Evolutionary conservation across 2,797 vertebrate species (phyloP).

Genomic region (Zenarchopterus dispar): DNA sequence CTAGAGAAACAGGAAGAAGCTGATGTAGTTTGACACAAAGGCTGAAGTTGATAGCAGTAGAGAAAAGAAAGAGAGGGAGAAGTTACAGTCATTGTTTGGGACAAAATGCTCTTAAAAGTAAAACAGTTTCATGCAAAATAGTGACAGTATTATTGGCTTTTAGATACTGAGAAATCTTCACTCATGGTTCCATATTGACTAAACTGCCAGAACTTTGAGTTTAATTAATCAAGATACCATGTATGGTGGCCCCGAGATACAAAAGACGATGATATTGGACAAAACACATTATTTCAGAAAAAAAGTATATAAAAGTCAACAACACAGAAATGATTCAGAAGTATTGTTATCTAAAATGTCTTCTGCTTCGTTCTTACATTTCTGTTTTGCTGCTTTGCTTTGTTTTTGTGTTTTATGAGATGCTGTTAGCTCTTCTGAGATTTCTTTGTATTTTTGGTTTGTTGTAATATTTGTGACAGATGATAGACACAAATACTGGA

Average conservation of each 20-base stretch:
- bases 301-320: not conserved
- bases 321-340: too few species aligned
- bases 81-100: slow-evolving; percentile 55
- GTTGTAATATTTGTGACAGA: not conserved
- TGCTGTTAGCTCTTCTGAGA: too few species aligned
- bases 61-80: slow-evolving; percentile 59
- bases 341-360: too few species aligned
- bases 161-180: slow-evolving; percentile 10
- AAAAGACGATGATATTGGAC: not conserved
- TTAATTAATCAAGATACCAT: slow-evolving; percentile 8
- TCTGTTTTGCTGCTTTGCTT: too few species aligned
- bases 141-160: slow-evolving; percentile 18
- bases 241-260: not conserved
- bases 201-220: not conserved
- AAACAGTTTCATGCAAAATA: slow-evolving; percentile 34
- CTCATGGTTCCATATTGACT: not conserved
- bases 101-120: slow-evolving; percentile 42
- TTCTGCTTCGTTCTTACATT: too few species aligned
- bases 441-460: too few species aligned
- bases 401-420: too few species aligned
- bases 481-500: too few species aligned
- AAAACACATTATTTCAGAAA: not conserved
- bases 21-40: slow-evolving; percentile 83
- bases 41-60: slow-evolving; percentile 72
- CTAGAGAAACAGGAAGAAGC: slow-evolving; percentile 70